Evolutionary conservation across 2,888 invertebrate genomes (phyloP).

Genomic region (Zelleria hepariella): DNA sequence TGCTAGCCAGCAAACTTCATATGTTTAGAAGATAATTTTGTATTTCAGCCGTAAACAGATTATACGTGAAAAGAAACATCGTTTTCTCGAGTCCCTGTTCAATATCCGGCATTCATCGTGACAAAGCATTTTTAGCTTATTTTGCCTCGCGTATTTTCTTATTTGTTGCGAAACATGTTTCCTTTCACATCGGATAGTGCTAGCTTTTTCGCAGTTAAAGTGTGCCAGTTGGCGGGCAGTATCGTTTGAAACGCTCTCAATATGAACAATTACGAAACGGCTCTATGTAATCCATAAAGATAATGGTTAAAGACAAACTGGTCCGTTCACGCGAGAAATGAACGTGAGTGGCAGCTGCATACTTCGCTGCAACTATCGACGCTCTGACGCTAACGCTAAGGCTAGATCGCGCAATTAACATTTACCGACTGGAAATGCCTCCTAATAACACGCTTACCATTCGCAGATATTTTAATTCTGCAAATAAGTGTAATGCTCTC

Average conservation of each 20-base stretch:
- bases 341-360: slow-evolving; percentile 47
- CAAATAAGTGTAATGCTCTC: background rate
- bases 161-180: background rate
- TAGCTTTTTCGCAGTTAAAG: background rate
- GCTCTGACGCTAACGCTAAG: background rate
- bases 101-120: slow-evolving; percentile 39
- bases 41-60: slow-evolving; percentile 70
- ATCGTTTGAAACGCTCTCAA: background rate
- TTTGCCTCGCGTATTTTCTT: background rate
- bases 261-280: slow-evolving; percentile 1
- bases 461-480: background rate
- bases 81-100: slow-evolving; percentile 28
- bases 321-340: slow-evolving; percentile 63
- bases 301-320: slow-evolving; percentile 31
- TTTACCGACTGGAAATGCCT: background rate
- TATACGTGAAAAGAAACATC: slow-evolving; percentile 64
- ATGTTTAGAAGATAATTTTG: slow-evolving; percentile 69
- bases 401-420: slow-evolving; percentile 7
- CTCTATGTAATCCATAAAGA: slow-evolving; percentile 32
- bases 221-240: background rate
- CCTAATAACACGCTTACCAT: background rate
- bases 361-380: background rate
- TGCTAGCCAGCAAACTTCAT: slow-evolving; percentile 62
- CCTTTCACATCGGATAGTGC: background rate
- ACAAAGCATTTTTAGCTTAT: slow-evolving; percentile 34